Base-by-base conservation (phyloP, 2,113 vertebrate genomes). In the Chloebia gouldiae region DNA sequence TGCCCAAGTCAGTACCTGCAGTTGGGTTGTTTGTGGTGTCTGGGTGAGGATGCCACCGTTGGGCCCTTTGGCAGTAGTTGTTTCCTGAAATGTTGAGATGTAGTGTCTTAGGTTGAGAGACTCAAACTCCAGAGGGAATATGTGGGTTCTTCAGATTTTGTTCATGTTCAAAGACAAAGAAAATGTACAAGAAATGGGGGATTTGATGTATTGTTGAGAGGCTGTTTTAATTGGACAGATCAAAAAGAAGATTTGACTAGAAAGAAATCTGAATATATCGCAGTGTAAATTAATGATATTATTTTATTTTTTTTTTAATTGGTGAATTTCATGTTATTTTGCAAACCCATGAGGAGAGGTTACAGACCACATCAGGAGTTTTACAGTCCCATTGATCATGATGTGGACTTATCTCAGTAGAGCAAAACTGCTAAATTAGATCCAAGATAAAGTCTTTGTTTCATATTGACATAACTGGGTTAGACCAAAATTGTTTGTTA, bases 381-480 rank as follows among this genome's bases (percentile, higher is more conserved):
- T 95, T 88, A 91, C 81, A 71, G 75, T 88, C 77, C 91, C 93
- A 79, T 95, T 97, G 97, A 97, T 97, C 91, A 61, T 6, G 68
- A 81, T 94, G 81, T 65, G 63, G 66, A 72, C 96, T 98, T 97
- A 97, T 93, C 97, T 97, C 88, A 90, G 90, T 28, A 91, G 95
- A 97, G 92, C 94, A 97, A 96, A 97, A 97, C 96, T 93, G 83
- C 81, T 73, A 92, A 96, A 95, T 91, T 81, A 96, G 93, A 92
- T 96, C 91, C 89, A 65, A 95, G 97, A 97, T 98, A 98, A 97
- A 93, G 96, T 68, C 94, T 98, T 97, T 98, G 93, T 97, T 97
- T 95, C 86, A 11, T 98, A 95, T 97, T 97, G 97, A 98, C 98
- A 96, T 87, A 97, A 96, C 89, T 95, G 94, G 96, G 97, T 97